These are phyloP conservation scores for Cervus canadensis DNA, from an alignment of 2,113 vertebrate species.

Conservation along the genomic window DNA sequence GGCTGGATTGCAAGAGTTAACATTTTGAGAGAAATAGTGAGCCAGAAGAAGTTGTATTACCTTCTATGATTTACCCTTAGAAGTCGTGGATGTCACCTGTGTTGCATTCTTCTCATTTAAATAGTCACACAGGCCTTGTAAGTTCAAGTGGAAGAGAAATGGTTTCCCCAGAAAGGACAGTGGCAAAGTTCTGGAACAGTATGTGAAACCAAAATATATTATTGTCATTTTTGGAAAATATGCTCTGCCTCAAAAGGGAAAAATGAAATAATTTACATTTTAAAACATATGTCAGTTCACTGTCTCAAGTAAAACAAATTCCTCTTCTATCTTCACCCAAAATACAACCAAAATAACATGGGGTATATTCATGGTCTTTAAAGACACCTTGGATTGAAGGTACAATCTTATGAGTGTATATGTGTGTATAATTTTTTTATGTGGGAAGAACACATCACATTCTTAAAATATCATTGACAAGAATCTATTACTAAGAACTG, in stretches of 20 bases:
- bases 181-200: neutral
- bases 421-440: neutral
- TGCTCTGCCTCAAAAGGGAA: neutral
- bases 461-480: neutral
- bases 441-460: neutral
- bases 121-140: neutral
- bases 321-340: neutral
- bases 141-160: neutral
- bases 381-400: neutral
- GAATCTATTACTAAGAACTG: neutral
- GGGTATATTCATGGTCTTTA: neutral
- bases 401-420: neutral
- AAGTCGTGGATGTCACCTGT: neutral
- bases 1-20: neutral
- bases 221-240: neutral
- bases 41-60: neutral
- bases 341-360: neutral
- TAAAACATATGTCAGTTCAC: neutral
- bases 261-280: neutral
- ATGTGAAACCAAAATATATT: neutral
- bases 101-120: neutral
- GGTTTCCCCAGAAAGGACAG: neutral
- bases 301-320: neutral
- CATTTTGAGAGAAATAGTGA: slow-evolving; percentile 4
- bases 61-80: neutral